Base-by-base conservation (phyloP, 2,113 vertebrate genomes). In the Pseudolaguvia tuberculata region DNA sequence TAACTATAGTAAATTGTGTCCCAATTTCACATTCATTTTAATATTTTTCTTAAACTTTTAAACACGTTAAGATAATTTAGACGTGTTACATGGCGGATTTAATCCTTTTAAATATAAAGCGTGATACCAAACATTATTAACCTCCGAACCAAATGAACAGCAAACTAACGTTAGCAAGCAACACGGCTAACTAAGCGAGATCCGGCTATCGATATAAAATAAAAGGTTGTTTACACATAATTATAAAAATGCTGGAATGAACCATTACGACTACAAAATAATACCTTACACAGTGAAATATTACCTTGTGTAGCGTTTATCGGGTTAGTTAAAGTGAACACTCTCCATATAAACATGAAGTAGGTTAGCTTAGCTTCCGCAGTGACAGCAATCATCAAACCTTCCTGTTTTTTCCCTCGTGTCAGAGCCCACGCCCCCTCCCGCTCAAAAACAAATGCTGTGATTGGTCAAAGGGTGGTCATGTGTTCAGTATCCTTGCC, bases 371-470 rank as follows among this genome's bases (percentile, higher is more conserved):
- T 58, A 73, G 62, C 72, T 59, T 66, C 65, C 17, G 27, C 13
- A 70, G n/a, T 78, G 73, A 78, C 61, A 71, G 51, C 62, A 17
- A 42, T 27, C 42, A 12, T 27, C 55, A 47, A 68, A 15, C 13
- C 59, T 78, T 75, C 77, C 72, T 79, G 80, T 73, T 45, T 29
- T 66, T 73, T 78, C 75, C 88, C 85, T 82, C 86, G 82, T 79
- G 80, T 61, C n/a, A 29, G 1, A 59, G 68, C 80, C 15, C 86
- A 89, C 90, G 86, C 90, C 90, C 80, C 84, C 83, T 80, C 81
- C 80, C 63, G 80, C 82, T 87, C 78, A 76, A 90, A 91, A 92
- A 91, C 90, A 91, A 92, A 90, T 7, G 21, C 8, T 21, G 0
- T 77, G 87, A 91, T 91, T 91, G 89, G 91, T 70, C 73, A 48